These are phyloP conservation scores for Hippocampus barbouri DNA, from an alignment of 2,113 vertebrate species.

Conservation along the genomic window DNA sequence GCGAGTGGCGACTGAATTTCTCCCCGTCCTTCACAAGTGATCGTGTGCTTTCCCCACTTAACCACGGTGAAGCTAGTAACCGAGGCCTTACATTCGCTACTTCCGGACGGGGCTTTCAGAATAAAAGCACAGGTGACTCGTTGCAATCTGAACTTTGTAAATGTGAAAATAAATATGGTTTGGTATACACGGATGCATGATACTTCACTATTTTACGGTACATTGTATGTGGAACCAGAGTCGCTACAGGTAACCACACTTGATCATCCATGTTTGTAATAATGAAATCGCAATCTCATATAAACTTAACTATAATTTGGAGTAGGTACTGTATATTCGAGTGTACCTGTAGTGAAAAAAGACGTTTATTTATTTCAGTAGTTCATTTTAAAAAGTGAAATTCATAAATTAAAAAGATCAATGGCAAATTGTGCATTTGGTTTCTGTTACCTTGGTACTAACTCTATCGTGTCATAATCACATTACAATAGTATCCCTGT, in stretches of 20 bases:
- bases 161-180: not conserved
- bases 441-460: too few relatives aligned
- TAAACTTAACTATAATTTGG: too few relatives aligned
- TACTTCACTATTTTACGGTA: not conserved
- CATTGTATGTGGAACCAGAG: not conserved
- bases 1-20: conserved; percentile 47
- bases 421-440: too few relatives aligned
- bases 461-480: too few relatives aligned
- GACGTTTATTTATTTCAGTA: too few relatives aligned
- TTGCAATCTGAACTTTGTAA: not conserved
- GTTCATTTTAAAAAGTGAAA: too few relatives aligned
- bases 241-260: not conserved
- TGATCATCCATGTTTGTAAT: not conserved
- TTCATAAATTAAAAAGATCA: too few relatives aligned
- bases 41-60: conserved; percentile 53
- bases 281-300: not conserved
- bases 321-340: too few relatives aligned
- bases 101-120: conserved; percentile 42
- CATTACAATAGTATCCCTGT: too few relatives aligned
- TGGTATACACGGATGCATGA: not conserved
- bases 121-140: conserved; percentile 26
- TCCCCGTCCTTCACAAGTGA: conserved; percentile 68
- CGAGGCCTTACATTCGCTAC: not conserved
- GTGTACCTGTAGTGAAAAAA: too few relatives aligned
- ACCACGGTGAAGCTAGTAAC: conserved; percentile 46